Evolutionary conservation across 2,113 vertebrate genomes (phyloP).

Genomic region (Ranitomeya variabilis): DNA sequence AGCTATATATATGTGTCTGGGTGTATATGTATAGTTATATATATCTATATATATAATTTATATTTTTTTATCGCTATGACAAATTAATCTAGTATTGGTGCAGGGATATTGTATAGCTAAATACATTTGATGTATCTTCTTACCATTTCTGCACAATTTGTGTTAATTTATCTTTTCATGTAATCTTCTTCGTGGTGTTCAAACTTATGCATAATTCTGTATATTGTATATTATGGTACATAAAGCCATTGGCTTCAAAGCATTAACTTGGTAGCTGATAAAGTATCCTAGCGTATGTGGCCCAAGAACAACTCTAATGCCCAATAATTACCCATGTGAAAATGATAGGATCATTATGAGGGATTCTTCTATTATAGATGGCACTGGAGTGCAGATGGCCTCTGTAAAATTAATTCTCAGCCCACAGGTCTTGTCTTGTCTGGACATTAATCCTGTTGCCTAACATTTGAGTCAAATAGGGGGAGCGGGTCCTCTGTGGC

Average conservation of each 20-base stretch:
- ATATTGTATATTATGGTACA: too few relatives aligned
- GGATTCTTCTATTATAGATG: neutral
- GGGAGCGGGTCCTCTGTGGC: constrained; percentile 6
- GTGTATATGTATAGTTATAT: too few relatives aligned
- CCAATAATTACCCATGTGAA: neutral
- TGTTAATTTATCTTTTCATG: too few relatives aligned
- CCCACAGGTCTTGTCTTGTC: neutral
- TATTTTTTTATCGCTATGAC: too few relatives aligned
- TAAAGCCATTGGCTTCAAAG: neutral
- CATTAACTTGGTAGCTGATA: neutral
- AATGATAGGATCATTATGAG: neutral
- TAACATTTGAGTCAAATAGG: neutral
- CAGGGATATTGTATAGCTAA: too few relatives aligned
- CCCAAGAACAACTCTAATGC: neutral
- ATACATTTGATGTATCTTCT: too few relatives aligned
- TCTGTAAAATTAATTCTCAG: neutral
- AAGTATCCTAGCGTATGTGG: neutral
- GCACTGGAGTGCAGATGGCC: neutral
- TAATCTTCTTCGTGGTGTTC: too few relatives aligned
- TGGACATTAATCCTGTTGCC: constrained; percentile 12
- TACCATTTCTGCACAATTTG: too few relatives aligned
- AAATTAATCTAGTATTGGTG: too few relatives aligned
- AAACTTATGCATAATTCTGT: neutral
- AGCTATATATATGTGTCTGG: too few relatives aligned
- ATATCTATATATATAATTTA: too few relatives aligned